These are phyloP conservation scores for Pristionchus entomophagus DNA, from an alignment of 2,888 invertebrate species.

Conservation along the genomic window DNA sequence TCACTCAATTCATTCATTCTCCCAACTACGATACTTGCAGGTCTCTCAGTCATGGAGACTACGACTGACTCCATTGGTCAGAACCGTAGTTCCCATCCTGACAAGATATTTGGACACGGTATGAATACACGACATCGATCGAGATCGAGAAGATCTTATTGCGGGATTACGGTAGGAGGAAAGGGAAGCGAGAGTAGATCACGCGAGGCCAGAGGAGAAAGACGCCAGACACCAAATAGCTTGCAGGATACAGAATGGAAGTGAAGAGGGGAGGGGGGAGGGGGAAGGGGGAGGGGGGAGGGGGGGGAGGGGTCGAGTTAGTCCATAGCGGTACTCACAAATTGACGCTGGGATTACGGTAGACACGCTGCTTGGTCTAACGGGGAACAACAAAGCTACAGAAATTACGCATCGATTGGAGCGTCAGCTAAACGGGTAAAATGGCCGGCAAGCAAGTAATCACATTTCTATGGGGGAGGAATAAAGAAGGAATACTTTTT, in stretches of 20 bases:
- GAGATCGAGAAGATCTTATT: not conserved
- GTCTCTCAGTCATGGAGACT: not conserved
- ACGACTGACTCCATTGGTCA: not conserved
- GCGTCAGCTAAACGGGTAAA: not conserved
- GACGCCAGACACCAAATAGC: constrained; percentile 1
- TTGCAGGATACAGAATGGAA: constrained; percentile 33
- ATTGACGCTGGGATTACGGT: constrained; percentile 28
- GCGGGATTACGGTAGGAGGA: constrained; percentile 1
- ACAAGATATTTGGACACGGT: not conserved
- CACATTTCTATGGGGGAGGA: not conserved
- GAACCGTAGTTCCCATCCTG: not conserved
- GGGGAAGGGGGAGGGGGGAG: no score
- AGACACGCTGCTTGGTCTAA: not conserved
- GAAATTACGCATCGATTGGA: not conserved
- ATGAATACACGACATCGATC: not conserved
- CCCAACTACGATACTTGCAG: not conserved
- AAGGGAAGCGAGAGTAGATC: not conserved
- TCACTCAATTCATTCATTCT: not conserved
- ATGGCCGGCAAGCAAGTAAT: not conserved
- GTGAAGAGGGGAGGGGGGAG: no score
- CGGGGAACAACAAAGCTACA: constrained; percentile 30
- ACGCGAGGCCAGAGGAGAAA: constrained; percentile 3
- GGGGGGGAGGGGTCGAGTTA: not conserved
- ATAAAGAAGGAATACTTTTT: no score
- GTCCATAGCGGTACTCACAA: constrained; percentile 14